phyloP scores from a whole-genome alignment of 2,888 invertebrate species.

The Masnerella sp. region DNA sequence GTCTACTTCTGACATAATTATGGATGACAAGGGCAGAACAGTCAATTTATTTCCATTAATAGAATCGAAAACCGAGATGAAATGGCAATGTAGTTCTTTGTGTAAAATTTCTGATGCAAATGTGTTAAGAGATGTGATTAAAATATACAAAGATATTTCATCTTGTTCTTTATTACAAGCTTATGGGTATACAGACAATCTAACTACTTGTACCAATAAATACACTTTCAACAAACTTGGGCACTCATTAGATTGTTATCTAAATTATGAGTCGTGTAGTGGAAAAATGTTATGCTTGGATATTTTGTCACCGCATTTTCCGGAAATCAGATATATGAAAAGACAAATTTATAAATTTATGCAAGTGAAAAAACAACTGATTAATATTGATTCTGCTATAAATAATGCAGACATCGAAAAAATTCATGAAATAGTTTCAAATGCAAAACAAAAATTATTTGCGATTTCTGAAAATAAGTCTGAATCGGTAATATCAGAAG shows the following conservation, averaged over 20 bases:
- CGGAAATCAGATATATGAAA: slow-evolving; percentile 36
- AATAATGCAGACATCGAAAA: slow-evolving; percentile 14
- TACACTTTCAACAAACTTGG: slow-evolving; percentile 22
- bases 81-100: slow-evolving; percentile 6
- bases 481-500: slow-evolving; percentile 7
- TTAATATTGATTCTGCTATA: slow-evolving; percentile 24
- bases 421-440: slow-evolving; percentile 15
- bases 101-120: background rate
- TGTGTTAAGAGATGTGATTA: background rate
- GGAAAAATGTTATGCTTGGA: slow-evolving; percentile 39
- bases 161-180: background rate
- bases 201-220: slow-evolving; percentile 4
- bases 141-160: slow-evolving; percentile 4
- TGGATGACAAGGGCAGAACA: background rate
- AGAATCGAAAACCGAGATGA: background rate
- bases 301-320: slow-evolving; percentile 52
- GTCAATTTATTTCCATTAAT: background rate
- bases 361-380: slow-evolving; percentile 14
- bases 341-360: slow-evolving; percentile 29
- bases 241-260: slow-evolving; percentile 41
- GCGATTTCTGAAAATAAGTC: background rate
- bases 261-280: slow-evolving; percentile 30
- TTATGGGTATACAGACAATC: background rate
- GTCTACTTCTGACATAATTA: background rate
- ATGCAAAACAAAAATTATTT: background rate